Evolutionary conservation across 2,888 invertebrate genomes (phyloP).

Genomic region (Coleophora flavipennella): DNA sequence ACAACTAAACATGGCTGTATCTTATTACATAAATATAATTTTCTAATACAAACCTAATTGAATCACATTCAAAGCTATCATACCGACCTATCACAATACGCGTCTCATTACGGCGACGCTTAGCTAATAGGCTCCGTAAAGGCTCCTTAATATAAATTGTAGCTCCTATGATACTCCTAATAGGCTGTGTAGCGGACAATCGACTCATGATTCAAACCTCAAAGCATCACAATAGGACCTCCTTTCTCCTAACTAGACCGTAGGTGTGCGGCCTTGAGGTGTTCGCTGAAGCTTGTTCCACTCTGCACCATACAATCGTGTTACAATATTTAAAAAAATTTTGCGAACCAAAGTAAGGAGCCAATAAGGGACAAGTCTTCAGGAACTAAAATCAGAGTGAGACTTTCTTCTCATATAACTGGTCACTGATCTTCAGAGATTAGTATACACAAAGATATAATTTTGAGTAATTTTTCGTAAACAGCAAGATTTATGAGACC

Average conservation of each 20-base stretch:
- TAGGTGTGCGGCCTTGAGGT: slow-evolving; percentile 54
- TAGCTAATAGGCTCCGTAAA: not conserved
- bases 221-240: slow-evolving; percentile 41
- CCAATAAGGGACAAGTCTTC: too few species aligned
- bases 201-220: not conserved
- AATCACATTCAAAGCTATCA: not conserved
- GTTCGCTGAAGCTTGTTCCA: not conserved
- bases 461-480: too few species aligned
- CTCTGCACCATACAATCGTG: too few species aligned
- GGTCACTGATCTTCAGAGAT: too few species aligned
- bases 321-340: too few species aligned
- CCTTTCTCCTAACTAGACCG: slow-evolving; percentile 61
- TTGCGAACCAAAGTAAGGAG: too few species aligned
- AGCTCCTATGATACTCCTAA: slow-evolving; percentile 1
- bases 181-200: slow-evolving; percentile 1
- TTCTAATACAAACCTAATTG: not conserved
- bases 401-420: too few species aligned
- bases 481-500: too few species aligned
- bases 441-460: too few species aligned
- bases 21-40: not conserved
- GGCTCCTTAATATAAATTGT: slow-evolving; percentile 4
- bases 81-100: not conserved
- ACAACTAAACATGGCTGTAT: too few species aligned
- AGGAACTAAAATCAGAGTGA: too few species aligned
- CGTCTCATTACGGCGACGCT: not conserved